These are phyloP conservation scores for Dynastes grantii DNA, from an alignment of 2,888 invertebrate species.

Conservation along the genomic window DNA sequence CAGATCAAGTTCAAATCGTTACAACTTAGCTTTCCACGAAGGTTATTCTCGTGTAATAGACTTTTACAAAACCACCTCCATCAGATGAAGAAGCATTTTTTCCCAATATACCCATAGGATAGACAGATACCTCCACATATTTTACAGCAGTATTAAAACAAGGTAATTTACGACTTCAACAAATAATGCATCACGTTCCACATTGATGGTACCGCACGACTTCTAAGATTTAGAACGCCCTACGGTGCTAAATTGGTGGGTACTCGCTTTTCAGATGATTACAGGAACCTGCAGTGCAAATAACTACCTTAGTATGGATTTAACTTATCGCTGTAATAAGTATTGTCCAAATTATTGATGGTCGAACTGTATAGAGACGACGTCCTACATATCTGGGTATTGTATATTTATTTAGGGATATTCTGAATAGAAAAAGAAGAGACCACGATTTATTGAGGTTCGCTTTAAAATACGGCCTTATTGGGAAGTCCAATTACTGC, in stretches of 20 bases:
- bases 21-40: no score
- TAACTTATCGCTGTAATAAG: constrained; percentile 27
- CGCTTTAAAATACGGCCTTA: constrained; percentile 26
- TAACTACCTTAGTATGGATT: constrained; percentile 20
- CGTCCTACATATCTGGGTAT: background rate
- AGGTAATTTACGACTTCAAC: no score
- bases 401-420: no score
- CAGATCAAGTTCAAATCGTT: no score
- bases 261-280: constrained; percentile 43
- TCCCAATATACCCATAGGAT: no score
- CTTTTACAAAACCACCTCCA: no score
- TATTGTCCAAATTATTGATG: constrained; percentile 5
- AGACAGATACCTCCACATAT: no score
- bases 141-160: no score
- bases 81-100: no score
- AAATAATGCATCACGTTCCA: no score
- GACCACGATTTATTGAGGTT: no score
- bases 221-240: constrained; percentile 52
- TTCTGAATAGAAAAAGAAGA: background rate
- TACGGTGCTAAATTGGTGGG: constrained; percentile 54
- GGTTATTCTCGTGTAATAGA: no score
- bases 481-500: constrained; percentile 36
- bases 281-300: constrained; percentile 21
- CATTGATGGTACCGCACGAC: background rate
- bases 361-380: background rate